Conservation (phyloP, 2,113 vertebrate species). For the Ameiurus melas region DNA sequence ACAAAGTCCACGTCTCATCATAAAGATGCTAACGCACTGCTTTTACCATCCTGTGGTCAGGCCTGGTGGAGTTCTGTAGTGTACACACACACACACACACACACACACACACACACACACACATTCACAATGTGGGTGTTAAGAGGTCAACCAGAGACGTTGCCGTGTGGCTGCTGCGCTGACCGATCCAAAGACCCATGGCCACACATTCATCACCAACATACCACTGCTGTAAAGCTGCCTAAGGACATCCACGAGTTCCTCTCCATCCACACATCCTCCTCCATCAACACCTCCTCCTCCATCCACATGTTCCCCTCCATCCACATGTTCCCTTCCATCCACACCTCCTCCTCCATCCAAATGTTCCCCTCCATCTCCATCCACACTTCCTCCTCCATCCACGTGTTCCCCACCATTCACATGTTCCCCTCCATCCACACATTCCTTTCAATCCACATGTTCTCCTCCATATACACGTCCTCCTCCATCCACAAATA, state of each 20-base stretch:
- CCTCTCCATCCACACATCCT: not conserved
- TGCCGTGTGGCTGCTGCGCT: conserved; percentile 44
- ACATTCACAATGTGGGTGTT: conserved; percentile 59
- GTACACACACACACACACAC: not conserved
- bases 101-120: conserved; percentile 32
- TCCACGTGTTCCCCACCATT: too few species aligned
- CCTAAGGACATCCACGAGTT: not conserved
- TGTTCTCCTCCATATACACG: too few species aligned
- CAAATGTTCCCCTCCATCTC: not conserved
- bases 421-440: not conserved
- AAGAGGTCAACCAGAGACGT: conserved; percentile 61
- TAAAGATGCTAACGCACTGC: conserved; percentile 33
- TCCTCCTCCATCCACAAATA: too few species aligned
- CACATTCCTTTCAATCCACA: too few species aligned
- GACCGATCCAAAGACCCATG: conserved; percentile 40
- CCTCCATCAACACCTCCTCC: too few species aligned
- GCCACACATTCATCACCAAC: conserved; percentile 48
- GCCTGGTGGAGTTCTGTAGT: conserved; percentile 35
- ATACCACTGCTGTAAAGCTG: conserved; percentile 18
- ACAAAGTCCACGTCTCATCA: conserved; percentile 11
- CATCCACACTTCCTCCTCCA: too few species aligned
- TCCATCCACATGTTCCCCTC: not conserved
- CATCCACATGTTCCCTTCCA: not conserved
- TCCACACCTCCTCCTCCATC: not conserved
- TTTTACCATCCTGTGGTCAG: conserved; percentile 48